These are phyloP conservation scores for Eubasilissa splendida DNA, from an alignment of 2,888 invertebrate genomes.

Conservation along the genomic window DNA sequence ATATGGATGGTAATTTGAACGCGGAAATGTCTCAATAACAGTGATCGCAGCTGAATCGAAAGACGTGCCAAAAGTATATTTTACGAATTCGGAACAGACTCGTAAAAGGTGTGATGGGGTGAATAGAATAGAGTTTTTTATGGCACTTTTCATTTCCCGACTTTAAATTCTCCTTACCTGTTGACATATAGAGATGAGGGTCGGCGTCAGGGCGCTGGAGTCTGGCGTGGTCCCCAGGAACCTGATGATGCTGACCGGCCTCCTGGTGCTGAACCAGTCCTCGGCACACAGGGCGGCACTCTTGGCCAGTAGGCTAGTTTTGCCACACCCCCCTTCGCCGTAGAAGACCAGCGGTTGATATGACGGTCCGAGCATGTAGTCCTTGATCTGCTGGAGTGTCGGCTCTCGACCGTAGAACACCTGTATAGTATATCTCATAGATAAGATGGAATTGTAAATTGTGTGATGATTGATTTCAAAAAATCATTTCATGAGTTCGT, in stretches of 20 bases:
- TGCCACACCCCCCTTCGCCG: slow-evolving; percentile 98
- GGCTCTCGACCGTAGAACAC: slow-evolving; percentile 95
- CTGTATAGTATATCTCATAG: slow-evolving; percentile 61
- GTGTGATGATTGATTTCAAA: no score
- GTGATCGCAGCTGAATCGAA: no score
- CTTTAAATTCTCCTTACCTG: slow-evolving; percentile 75
- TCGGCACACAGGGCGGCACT: slow-evolving; percentile 86
- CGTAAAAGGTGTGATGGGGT: no score
- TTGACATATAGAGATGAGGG: slow-evolving; percentile 95
- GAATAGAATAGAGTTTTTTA: no score
- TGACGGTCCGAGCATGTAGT: slow-evolving; percentile 87
- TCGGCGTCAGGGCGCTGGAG: slow-evolving; percentile 94
- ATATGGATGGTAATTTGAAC: no score
- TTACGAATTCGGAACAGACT: no score
- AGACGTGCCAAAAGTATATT: no score
- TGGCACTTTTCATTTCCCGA: no score
- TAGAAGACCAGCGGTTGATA: slow-evolving; percentile 93
- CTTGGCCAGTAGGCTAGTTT: slow-evolving; percentile 95
- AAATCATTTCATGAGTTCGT: no score
- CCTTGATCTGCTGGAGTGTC: slow-evolving; percentile 83
- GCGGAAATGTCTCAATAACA: no score
- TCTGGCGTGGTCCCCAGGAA: slow-evolving; percentile 98
- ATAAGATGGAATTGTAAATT: no score
- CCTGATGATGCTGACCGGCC: slow-evolving; percentile 90
- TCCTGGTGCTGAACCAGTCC: slow-evolving; percentile 81